Evolutionary conservation across 2,888 invertebrate genomes (phyloP), one percentile per base, ranked within the genome.

Genomic region (Calliphora vomitoria): DNA sequence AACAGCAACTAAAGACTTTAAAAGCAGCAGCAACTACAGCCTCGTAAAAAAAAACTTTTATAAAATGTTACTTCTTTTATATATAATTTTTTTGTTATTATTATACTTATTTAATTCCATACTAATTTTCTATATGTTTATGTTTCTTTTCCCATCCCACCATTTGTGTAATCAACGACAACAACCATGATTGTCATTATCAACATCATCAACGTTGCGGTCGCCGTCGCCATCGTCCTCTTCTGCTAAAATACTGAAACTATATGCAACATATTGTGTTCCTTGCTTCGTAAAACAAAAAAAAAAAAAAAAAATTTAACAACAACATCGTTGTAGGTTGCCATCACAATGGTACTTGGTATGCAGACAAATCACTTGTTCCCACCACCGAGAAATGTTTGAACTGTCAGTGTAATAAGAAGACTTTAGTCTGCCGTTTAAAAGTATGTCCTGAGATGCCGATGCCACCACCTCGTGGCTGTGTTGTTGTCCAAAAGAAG

Each of bases 401-500:
- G 82, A 95, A 95, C 90, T 98, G 98, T 93, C 95, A 95, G 89
- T 98, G 98, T 93, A 95, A 94, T 66, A 95, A 95, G 75, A 96
- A 96, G 87, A 96, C 96, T 62, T 94, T 97, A 75, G 94, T 97
- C 41, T 98, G 98, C 93, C 95, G 96, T 75, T 95, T 97, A 85
- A 95, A 97, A 88, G 95, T 97, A 11, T 98, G 98, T 92, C 96
- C 96, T 6, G 93, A 95, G 90, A 95, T 96, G 91, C 96, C 97
- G 13, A 96, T 96, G 92, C 96, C 97, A 41, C 96, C 96, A 86
- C 97, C 97, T 4, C 94, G 95, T 25, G 96, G 96, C 76, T 97
- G 97, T 93, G 95, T 96, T 85, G 94, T 96, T 58, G 94, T 96
- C 68, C 96, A 96, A 88, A 95, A 95, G 89, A 95, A 95, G 88